Evolutionary conservation across 2,113 vertebrate genomes (phyloP).

Genomic region (Illadopsis cleaveri): DNA sequence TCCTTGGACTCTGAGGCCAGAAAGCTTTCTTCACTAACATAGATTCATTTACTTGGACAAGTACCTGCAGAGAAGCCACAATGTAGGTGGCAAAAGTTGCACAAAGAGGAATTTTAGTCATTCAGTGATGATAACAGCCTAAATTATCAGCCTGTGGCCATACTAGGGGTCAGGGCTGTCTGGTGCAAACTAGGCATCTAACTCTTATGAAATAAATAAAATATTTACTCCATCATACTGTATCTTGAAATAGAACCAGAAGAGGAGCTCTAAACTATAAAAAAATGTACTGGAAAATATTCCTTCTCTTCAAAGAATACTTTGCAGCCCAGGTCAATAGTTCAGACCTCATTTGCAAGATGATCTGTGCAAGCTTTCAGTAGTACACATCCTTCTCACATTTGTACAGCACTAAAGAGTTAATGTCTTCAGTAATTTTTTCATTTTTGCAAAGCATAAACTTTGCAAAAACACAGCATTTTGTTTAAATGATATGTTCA

Average conservation of each 20-base stretch:
- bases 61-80: not conserved
- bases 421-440: not conserved
- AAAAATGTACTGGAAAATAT: not conserved
- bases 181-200: not conserved
- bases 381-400: not conserved
- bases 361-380: not conserved
- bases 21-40: not conserved
- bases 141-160: not conserved
- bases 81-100: not conserved
- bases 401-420: not conserved
- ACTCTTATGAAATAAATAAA: not conserved
- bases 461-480: slow-evolving; percentile 29
- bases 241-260: not conserved
- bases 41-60: not conserved
- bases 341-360: not conserved
- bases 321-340: not conserved
- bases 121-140: not conserved
- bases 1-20: not conserved
- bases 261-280: not conserved
- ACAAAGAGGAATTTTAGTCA: not conserved
- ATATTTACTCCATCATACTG: not conserved
- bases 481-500: slow-evolving; percentile 55
- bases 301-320: not conserved
- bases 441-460: not conserved
- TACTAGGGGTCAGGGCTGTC: not conserved